Evolutionary conservation across 2,113 vertebrate species (phyloP).

Genomic region (Thamnaconus septentrionalis): DNA sequence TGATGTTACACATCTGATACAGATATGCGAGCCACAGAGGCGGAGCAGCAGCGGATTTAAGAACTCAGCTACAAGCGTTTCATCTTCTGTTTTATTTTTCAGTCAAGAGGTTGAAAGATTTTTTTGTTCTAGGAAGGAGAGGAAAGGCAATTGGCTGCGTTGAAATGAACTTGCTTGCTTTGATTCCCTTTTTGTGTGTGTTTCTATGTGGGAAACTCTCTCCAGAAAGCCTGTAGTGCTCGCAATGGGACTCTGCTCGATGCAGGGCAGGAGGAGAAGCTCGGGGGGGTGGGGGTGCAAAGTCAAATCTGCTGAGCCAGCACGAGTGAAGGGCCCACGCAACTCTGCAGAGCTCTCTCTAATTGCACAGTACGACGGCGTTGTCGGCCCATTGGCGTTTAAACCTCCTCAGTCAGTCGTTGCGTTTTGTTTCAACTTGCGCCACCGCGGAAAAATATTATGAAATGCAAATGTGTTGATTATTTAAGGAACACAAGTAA

Average conservation of each 20-base stretch:
- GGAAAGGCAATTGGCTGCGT: no score
- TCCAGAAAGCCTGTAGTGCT: neutral
- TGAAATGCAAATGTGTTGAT: no score
- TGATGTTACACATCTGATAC: conserved; percentile 57
- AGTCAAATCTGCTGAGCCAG: conserved; percentile 67
- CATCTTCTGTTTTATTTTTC: no score
- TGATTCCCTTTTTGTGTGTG: neutral
- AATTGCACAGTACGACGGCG: neutral
- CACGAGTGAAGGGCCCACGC: conserved; percentile 36
- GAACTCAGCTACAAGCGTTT: no score
- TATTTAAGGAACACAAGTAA: no score
- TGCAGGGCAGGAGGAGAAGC: conserved; percentile 35
- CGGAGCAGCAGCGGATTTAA: no score
- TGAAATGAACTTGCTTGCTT: no score
- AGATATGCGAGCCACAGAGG: neutral
- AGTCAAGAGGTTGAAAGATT: no score
- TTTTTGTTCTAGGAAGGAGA: no score
- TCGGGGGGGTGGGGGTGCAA: conserved; percentile 25
- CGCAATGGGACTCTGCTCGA: conserved; percentile 6
- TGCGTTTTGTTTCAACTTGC: no score
- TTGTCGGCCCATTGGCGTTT: neutral
- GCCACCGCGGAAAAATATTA: no score
- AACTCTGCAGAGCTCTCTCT: conserved; percentile 47
- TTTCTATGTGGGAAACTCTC: conserved; percentile 7
- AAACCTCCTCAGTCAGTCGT: neutral